Evolutionary conservation across 2,797 vertebrate genomes (phyloP).

Genomic region (Myotis myotis): DNA sequence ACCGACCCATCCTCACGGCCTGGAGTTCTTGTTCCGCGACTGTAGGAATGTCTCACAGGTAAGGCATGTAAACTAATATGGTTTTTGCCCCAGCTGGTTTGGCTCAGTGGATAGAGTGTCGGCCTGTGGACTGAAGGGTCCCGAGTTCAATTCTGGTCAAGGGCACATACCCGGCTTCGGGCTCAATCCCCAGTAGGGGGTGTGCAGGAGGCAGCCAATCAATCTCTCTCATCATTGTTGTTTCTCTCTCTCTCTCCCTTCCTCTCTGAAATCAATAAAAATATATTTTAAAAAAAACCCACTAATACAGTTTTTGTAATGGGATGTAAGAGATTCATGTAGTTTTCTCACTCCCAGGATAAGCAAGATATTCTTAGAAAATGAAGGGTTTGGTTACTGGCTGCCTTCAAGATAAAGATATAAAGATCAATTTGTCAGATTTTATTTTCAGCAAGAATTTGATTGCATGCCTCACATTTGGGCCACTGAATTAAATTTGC

Average conservation of each 20-base stretch:
- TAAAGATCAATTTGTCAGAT: not conserved
- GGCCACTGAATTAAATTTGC: constrained; percentile 24
- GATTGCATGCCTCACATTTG: not conserved
- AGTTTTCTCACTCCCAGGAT: not conserved
- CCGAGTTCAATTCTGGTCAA: too few relatives aligned
- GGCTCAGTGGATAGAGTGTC: too few relatives aligned
- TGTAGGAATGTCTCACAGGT: constrained; percentile 96
- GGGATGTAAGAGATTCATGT: not conserved
- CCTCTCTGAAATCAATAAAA: too few relatives aligned
- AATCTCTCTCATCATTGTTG: too few relatives aligned
- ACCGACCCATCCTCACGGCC: constrained; percentile 94
- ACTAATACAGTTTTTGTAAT: not conserved
- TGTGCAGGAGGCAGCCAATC: too few relatives aligned
- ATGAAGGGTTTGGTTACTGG: not conserved
- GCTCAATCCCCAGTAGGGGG: too few relatives aligned
- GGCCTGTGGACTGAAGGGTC: too few relatives aligned
- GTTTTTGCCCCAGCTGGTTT: too few relatives aligned
- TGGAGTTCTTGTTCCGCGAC: constrained; percentile 97
- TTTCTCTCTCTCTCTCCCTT: too few relatives aligned
- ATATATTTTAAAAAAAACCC: too few relatives aligned
- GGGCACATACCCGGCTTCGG: too few relatives aligned
- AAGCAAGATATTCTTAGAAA: constrained; percentile 14
- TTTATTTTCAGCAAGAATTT: constrained; percentile 26
- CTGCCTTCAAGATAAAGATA: not conserved
- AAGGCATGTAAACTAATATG: constrained; percentile 65